These are phyloP conservation scores for Melanostoma scalare DNA, from an alignment of 2,888 invertebrate genomes.

Conservation along the genomic window DNA sequence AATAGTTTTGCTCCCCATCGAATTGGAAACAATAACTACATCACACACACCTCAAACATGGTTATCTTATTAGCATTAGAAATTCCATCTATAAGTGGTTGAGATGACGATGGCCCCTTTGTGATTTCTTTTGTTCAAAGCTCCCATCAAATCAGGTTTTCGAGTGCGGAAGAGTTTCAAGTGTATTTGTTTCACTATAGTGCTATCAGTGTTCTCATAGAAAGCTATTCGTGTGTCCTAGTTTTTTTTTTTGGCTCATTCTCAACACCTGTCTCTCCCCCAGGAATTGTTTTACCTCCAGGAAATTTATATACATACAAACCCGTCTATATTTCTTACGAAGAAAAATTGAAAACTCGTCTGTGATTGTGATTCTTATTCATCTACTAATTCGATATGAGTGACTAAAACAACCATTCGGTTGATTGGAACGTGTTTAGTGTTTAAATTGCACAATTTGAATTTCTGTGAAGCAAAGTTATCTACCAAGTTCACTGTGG, in stretches of 20 bases:
- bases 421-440: conserved; percentile 17
- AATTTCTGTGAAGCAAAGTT: background rate
- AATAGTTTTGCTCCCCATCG: background rate
- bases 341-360: too few relatives aligned
- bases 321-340: too few relatives aligned
- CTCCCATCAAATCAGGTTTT: conserved; percentile 8
- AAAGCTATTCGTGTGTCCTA: background rate
- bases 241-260: background rate
- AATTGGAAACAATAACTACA: background rate
- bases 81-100: background rate
- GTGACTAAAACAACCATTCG: background rate
- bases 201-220: background rate
- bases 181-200: background rate
- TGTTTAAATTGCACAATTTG: conserved; percentile 2
- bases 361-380: background rate
- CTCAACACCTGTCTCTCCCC: background rate
- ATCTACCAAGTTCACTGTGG: background rate
- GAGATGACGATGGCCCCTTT: background rate
- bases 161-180: background rate
- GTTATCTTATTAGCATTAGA: background rate
- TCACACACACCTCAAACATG: background rate
- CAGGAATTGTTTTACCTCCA: too few relatives aligned
- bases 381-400: conserved; percentile 4
- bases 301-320: too few relatives aligned
- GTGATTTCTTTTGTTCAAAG: background rate